phyloP scores from a whole-genome alignment of 64 coral and sea anemone genomes.

The Catalaphyllia jardinei region DNA sequence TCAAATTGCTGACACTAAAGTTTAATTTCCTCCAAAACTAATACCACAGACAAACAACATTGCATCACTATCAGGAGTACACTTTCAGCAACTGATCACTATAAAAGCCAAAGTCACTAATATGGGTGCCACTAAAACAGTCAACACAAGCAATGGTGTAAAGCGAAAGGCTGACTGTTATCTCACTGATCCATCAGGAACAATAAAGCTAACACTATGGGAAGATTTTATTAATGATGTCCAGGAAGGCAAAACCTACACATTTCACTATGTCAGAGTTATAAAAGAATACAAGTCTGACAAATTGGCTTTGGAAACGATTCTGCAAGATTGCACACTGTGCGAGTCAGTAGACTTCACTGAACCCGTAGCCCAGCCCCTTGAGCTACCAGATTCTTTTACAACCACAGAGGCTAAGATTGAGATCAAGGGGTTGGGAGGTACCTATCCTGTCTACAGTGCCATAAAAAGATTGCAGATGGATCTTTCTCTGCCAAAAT shows the following conservation, averaged over 20 bases:
- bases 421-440: slow-evolving; percentile 31
- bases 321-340: slow-evolving; percentile 40
- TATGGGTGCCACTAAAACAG: slow-evolving; percentile 40
- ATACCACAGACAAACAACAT: slow-evolving; percentile 39
- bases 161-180: slow-evolving; percentile 60
- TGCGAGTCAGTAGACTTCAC: slow-evolving; percentile 25
- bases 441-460: slow-evolving; percentile 35
- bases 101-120: slow-evolving; percentile 23
- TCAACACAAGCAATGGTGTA: slow-evolving; percentile 44
- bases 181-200: slow-evolving; percentile 57
- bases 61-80: slow-evolving; percentile 50
- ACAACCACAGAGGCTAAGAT: slow-evolving; percentile 16
- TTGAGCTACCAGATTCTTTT: slow-evolving; percentile 51
- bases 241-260: slow-evolving; percentile 51
- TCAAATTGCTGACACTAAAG: slow-evolving; percentile 23
- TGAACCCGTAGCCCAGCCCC: slow-evolving; percentile 30
- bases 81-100: slow-evolving; percentile 57
- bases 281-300: slow-evolving; percentile 51
- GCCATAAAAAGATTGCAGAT: slow-evolving; percentile 52
- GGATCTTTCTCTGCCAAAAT: slow-evolving; percentile 40
- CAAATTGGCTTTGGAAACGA: slow-evolving; percentile 52
- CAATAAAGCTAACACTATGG: slow-evolving; percentile 61
- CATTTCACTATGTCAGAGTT: slow-evolving; percentile 55
- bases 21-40: slow-evolving; percentile 35
- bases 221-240: slow-evolving; percentile 46